Base-by-base conservation (phyloP, 30 jellyfish, hydroid and myxozoan genomes). In the Mastigias papua region DNA sequence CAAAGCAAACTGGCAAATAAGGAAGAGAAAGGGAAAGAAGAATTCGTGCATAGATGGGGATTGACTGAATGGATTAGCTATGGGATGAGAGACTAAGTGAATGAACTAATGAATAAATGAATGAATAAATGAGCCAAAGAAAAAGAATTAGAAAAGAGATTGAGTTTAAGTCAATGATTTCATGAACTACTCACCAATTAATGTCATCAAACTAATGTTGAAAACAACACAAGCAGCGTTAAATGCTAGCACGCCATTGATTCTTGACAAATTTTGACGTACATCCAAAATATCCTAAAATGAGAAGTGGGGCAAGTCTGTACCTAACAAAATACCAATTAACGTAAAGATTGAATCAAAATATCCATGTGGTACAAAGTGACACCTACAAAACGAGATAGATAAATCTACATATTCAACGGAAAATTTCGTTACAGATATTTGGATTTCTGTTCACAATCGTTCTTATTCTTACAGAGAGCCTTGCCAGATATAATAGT, bases 171-270 rank as follows among this genome's bases (percentile, higher is more conserved):
- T n/a, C n/a, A n/a, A n/a, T 42, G 54, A 42, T 4, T 42, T 15
- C 64, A 27, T 49, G 2, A 30, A 22, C n/a, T 42, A 68, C 99
- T 79, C 91, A 95, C 99, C 95, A 29, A 95, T 80, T 15, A 82
- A 33, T 3, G 93, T 71, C 63, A 86, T 65, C 19, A 91, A 61
- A 42, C 80, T 58, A 79, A 91, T 64, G 69, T 90, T 87, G 86
- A 96, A 90, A 7, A 96, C 92, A 42, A 96, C 84, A 54, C 95
- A 96, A 11, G 99, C 96, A 22, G 96, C 50, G 69, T 97, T 96
- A 71, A 79, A 65, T n/a, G 98, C 87, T 9, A 91, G 96, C 30
- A 91, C 71, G 22, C 99, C 97, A 73, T 96, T 96, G 8, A 96
- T 81, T 23, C 97, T 96, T 34, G 93, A 48, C 34, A 96, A 80